Evolutionary conservation across 1,140 invertebrate species (phyloP), one percentile per base, ranked within the genome.

Genomic region (Chrysopa pallens): DNA sequence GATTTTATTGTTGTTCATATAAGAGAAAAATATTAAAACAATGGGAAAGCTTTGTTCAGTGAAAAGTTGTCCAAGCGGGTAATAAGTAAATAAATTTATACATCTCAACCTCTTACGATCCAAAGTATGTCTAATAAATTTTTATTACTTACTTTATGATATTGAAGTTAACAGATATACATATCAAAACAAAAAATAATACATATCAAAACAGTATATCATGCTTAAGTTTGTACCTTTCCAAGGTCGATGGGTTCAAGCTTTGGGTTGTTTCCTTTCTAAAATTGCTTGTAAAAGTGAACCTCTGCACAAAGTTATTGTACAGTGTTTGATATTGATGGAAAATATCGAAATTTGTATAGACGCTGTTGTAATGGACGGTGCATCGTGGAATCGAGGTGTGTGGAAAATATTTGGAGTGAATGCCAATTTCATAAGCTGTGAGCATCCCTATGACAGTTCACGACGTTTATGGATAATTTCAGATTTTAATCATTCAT

Each of bases 261-360:
- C 31, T 15, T 39, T 39, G 11, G 38, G 11, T 8, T 36, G 39
- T 29, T 50, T 50, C 36, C 27, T 48, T 6, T 45, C 37, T 31
- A 47, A 45, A 42, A 40, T 37, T 13, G 43, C 29, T n/a, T 42
- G 14, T 2, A 50, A 15, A 13, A 42, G 39, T 17, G 29, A 15
- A 9, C 14, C 35, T 4, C 38, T 50, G 1, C 39, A 44, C 8
- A 37, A 44, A 12, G 13, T 52, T 1, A 42, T 52, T 8, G 12
- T 49, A 27, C 2, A 23, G 5, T 23, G 17, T 23, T 3, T 23
- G 2, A 5, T 23, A 2, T 5, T 23, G 5, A 3, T 50, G 11
- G 44, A 41, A 35, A 48, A 52, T n/a, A 23, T 8, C 8, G 41
- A 40, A 4, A 46, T 44, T 41, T 37, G 42, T 42, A 38, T 46